These are phyloP conservation scores for Picus viridis DNA, from an alignment of 2,797 vertebrate genomes.

Conservation along the genomic window DNA sequence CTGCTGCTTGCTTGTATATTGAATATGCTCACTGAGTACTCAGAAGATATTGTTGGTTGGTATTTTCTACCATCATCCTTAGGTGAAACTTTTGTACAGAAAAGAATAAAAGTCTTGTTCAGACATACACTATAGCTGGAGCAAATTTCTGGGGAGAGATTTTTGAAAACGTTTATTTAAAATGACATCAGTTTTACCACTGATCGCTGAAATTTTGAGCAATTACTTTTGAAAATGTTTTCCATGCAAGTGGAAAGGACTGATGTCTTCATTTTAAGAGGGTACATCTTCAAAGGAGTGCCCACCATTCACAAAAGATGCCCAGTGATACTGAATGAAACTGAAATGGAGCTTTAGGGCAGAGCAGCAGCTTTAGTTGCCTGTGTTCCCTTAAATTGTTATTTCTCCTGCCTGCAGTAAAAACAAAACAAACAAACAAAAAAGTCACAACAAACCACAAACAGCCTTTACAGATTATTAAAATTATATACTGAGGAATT, in stretches of 20 bases:
- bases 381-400: not conserved
- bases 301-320: not conserved
- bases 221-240: not conserved
- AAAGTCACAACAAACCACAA: not conserved
- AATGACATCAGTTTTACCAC: not conserved
- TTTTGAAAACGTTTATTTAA: not conserved
- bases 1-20: not conserved
- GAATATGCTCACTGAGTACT: not conserved
- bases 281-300: not conserved
- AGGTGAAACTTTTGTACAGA: not conserved
- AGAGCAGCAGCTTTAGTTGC: not conserved
- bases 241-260: not conserved
- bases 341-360: not conserved
- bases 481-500: not conserved
- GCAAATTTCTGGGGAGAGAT: not conserved
- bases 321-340: not conserved
- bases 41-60: not conserved
- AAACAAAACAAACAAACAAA: not conserved
- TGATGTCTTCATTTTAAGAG: not conserved
- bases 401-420: not conserved
- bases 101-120: not conserved
- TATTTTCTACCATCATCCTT: not conserved
- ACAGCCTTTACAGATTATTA: not conserved
- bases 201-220: not conserved
- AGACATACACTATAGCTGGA: not conserved